Base-by-base conservation (phyloP, 2,888 invertebrate species). In the Drosophila putrida region DNA sequence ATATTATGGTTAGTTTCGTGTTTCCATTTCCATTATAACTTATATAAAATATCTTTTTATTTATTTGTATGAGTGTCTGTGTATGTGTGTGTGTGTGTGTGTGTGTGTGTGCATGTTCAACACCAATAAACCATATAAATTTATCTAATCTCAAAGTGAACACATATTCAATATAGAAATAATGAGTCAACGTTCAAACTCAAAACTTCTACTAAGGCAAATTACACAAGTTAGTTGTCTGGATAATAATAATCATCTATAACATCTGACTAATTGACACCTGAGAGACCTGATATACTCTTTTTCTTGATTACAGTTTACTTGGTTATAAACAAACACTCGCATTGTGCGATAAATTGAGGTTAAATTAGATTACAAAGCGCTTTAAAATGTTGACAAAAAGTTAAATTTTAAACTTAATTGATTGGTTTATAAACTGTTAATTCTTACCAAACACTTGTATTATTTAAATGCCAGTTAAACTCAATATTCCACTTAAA, bases 121-220 rank as follows among this genome's bases (percentile, higher is more conserved):
- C 53, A 62, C 54, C 62, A 51, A 58, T 46, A 33, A 58, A 78
- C 54, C 35, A 49, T 25, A 57, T 6, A 44, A 44, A 41, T 36
- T 74, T 61, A 75, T 75, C 79, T 75, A 61, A 75, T 78, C 75
- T 74, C n/a, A 47, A 6, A 27, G n/a, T 10, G 25, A 25, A 35
- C 25, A 27, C 6, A 28, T 35, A 13, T 46, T 28, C 28, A 9
- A 10, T 25, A 44, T n/a, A 11, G 20, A 20, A 36, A 47, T 13
- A 13, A 39, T 75, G 75, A 75, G 33, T 75, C 75, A 75, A 60
- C 62, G 62, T 31, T 44, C 78, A 62, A 5, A 27, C 9, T 20
- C 13, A 31, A 28, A 46, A 8, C 28, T 43, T 28, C 35, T 35
- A 20, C 46, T n/a, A 28, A 20, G 9, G 13, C 4, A 25, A 59